phyloP scores from a whole-genome alignment of 2,113 vertebrate genomes.

The Petrocephalus zakoni region DNA sequence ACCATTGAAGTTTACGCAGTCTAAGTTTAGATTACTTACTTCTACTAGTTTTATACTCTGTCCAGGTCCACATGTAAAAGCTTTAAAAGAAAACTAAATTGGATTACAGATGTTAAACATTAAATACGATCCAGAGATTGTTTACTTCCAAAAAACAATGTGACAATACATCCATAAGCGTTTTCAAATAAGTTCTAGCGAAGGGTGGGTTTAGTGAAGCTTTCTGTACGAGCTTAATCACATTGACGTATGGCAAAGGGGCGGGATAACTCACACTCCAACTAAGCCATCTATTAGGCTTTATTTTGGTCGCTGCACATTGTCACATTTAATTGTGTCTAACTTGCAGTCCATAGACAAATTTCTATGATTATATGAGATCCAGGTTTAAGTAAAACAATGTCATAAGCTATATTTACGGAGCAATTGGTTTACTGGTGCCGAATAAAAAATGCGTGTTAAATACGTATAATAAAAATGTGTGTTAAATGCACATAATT shows the following conservation, averaged over 20 bases:
- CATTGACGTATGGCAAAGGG: constrained; percentile 31
- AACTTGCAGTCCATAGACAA: neutral
- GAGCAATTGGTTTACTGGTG: neutral
- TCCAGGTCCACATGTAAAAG: neutral
- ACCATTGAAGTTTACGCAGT: neutral
- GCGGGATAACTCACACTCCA: constrained; percentile 26
- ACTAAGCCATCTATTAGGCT: neutral
- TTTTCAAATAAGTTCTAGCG: constrained; percentile 21
- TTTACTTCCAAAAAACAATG: neutral
- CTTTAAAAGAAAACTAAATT: neutral
- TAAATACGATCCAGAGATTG: neutral
- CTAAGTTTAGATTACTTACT: neutral
- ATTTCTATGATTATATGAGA: neutral
- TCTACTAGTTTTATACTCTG: neutral
- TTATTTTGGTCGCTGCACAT: neutral
- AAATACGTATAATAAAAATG: neutral
- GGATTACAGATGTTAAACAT: neutral
- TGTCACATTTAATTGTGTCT: neutral
- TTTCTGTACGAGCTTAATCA: constrained; percentile 13
- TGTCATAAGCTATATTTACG: neutral
- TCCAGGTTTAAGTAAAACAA: neutral
- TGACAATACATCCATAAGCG: neutral
- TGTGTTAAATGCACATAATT: neutral
- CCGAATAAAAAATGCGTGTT: neutral
- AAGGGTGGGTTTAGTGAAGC: neutral